A percentile compares a stretch with the other conserved stretches of the same genome.
Evolutionary conservation across 2,113 vertebrate genomes (phyloP).

Genomic region (Crypturellus undulatus): DNA sequence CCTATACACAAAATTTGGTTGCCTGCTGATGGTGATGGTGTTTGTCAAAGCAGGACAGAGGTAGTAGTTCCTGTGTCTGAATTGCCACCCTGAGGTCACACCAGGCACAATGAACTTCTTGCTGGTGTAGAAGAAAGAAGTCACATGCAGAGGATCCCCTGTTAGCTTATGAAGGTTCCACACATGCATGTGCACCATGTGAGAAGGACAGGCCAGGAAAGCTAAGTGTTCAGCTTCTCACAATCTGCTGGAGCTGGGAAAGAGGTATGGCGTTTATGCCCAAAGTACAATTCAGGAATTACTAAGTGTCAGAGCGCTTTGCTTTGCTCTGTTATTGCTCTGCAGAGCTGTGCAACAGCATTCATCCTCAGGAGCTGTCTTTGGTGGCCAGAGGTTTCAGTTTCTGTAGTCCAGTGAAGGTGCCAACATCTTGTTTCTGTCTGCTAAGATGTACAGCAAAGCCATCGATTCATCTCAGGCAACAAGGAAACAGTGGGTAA

Average conservation of each 20-base stretch:
- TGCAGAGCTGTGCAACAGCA: not conserved
- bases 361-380: not conserved
- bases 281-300: not conserved
- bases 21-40: not conserved
- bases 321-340: not conserved
- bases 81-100: not conserved
- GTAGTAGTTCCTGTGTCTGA: not conserved
- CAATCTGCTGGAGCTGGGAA: not conserved
- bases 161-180: rapidly evolving
- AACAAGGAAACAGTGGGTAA: not conserved
- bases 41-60: slow-evolving; percentile 3
- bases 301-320: not conserved
- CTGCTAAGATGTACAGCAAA: not conserved
- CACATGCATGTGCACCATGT: rapidly evolving
- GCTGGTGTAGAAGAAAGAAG: not conserved
- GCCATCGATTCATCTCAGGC: not conserved
- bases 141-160: not conserved
- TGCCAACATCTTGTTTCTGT: not conserved
- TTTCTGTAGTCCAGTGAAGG: not conserved
- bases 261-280: not conserved
- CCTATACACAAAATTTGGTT: not conserved
- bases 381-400: not conserved
- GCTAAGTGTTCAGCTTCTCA: rapidly evolving
- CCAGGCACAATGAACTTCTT: not conserved
- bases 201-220: not conserved